Percentiles rank a stretch among this genome's conserved stretches.
Conservation (phyloP, 92 coral and sea anemone species). For the Umimayanthus chanpuru region DNA sequence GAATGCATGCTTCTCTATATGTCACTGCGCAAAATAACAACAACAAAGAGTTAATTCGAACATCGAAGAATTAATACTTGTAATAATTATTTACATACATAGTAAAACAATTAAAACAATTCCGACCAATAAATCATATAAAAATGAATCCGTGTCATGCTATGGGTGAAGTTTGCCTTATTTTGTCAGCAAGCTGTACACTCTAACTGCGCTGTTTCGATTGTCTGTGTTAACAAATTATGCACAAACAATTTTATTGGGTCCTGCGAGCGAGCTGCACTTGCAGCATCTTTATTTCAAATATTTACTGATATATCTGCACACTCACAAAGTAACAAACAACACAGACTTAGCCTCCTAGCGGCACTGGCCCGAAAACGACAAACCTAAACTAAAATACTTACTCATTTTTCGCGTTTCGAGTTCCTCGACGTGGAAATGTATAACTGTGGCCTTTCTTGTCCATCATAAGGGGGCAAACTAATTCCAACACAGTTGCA, state of each 20-base stretch:
- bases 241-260: neutral
- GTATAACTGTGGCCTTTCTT: slow-evolving; percentile 56
- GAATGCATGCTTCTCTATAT: neutral
- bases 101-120: too few relatives aligned
- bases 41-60: neutral
- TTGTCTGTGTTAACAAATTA: too few relatives aligned
- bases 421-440: slow-evolving; percentile 53
- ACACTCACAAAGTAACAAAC: neutral
- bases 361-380: neutral
- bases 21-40: too few relatives aligned
- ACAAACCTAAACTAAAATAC: neutral
- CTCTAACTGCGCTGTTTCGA: neutral
- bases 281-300: too few relatives aligned
- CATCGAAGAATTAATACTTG: neutral
- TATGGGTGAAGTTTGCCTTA: neutral
- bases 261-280: neutral
- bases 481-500: slow-evolving; percentile 51
- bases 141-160: neutral
- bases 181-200: neutral
- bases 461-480: slow-evolving; percentile 51
- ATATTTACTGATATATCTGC: neutral
- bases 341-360: too few relatives aligned
- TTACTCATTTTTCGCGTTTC: slow-evolving; percentile 37
- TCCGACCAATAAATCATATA: too few relatives aligned
- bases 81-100: too few relatives aligned